Evolutionary conservation across 2,888 invertebrate genomes (phyloP).

Genomic region (Eupeodes luniger): DNA sequence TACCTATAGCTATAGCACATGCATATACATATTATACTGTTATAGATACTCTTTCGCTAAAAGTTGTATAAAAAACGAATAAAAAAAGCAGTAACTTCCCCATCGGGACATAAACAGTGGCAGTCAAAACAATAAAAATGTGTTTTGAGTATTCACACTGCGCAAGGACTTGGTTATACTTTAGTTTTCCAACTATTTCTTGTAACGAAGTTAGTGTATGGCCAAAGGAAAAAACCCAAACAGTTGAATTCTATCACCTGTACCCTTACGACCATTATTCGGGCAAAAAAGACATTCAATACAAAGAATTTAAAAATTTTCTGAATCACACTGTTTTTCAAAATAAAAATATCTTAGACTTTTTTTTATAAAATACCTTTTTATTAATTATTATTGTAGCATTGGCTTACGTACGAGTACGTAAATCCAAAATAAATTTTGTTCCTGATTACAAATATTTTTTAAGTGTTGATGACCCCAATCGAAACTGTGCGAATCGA

Average conservation of each 20-base stretch:
- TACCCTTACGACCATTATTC: slow-evolving; percentile 53
- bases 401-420: too few relatives aligned
- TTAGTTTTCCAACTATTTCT: slow-evolving; percentile 44
- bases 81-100: slow-evolving; percentile 19
- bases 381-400: not conserved
- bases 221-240: slow-evolving; percentile 52
- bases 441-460: not conserved
- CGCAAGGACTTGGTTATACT: slow-evolving; percentile 64
- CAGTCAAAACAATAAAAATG: slow-evolving; percentile 71
- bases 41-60: not conserved
- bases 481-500: slow-evolving; percentile 49
- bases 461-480: slow-evolving; percentile 39
- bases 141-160: slow-evolving; percentile 66
- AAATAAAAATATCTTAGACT: not conserved
- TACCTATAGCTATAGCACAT: slow-evolving; percentile 23
- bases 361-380: not conserved
- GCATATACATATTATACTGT: not conserved
- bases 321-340: not conserved
- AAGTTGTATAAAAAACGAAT: slow-evolving; percentile 18
- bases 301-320: not conserved
- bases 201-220: slow-evolving; percentile 26
- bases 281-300: not conserved
- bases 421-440: not conserved
- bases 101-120: slow-evolving; percentile 39
- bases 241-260: slow-evolving; percentile 63